Evolutionary conservation across 2,888 invertebrate genomes (phyloP).

Genomic region (Actias luna): DNA sequence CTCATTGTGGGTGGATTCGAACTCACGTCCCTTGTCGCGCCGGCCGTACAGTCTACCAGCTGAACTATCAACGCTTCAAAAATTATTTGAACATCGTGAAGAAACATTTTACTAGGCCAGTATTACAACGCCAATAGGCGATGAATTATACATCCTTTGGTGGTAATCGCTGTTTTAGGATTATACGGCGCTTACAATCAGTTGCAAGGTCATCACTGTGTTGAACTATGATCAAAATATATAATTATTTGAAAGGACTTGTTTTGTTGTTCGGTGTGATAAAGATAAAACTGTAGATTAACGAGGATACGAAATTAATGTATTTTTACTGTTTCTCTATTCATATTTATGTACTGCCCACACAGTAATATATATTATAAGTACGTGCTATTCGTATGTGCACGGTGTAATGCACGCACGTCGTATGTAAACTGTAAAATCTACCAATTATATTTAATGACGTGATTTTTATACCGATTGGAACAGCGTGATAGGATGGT

Average conservation of each 20-base stretch:
- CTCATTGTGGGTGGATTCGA: no score
- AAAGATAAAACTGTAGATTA: neutral
- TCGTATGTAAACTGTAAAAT: neutral
- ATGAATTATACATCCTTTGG: no score
- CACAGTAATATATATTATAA: neutral
- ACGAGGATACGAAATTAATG: neutral
- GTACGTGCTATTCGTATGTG: neutral
- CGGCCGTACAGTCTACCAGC: no score
- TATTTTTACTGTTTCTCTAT: neutral
- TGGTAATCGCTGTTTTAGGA: no score
- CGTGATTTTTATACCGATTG: neutral
- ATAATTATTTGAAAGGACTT: neutral
- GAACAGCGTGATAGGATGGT: neutral
- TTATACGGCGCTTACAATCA: no score
- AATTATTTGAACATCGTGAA: no score
- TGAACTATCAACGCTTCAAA: no score
- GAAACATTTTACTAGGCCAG: no score
- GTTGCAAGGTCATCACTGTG: no score
- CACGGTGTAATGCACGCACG: neutral
- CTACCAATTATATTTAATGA: conserved; percentile 2
- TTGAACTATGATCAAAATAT: no score
- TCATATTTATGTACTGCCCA: neutral
- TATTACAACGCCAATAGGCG: no score
- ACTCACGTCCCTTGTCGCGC: no score
- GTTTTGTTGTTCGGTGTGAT: neutral